Conservation (phyloP, 2,888 invertebrate genomes). For the Leucophora obtusa region DNA sequence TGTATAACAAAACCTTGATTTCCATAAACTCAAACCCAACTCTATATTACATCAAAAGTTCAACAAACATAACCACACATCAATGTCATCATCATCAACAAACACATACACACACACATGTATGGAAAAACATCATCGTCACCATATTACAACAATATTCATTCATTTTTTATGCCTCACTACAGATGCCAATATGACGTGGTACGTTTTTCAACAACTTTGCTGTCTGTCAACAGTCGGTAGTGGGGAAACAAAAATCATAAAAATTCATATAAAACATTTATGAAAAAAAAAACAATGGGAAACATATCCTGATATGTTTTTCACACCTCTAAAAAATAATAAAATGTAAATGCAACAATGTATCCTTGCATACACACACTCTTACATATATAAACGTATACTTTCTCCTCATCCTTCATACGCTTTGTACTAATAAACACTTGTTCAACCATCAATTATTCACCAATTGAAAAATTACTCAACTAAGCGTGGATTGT, state of each 20-base stretch:
- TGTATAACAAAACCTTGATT: conserved; percentile 35
- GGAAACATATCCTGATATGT: conserved; percentile 52
- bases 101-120: not conserved
- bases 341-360: conserved; percentile 16
- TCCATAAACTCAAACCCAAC: conserved; percentile 44
- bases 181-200: conserved; percentile 58
- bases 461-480: conserved; percentile 78
- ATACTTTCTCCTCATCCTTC: not conserved
- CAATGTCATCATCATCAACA: conserved; percentile 68
- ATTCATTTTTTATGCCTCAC: conserved; percentile 63
- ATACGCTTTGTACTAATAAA: conserved; percentile 52
- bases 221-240: conserved; percentile 51
- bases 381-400: not conserved
- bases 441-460: conserved; percentile 73
- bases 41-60: conserved; percentile 45
- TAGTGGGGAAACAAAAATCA: conserved; percentile 45
- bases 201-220: conserved; percentile 38
- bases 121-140: conserved; percentile 53
- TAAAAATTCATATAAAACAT: conserved; percentile 53
- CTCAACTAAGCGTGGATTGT: conserved; percentile 71
- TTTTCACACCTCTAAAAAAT: conserved; percentile 56
- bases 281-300: conserved; percentile 5
- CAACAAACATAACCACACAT: conserved; percentile 74
- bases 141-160: conserved; percentile 59
- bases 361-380: conserved; percentile 9